Conservation (phyloP, 2,113 vertebrate genomes). For the Phaethornis superciliosus region DNA sequence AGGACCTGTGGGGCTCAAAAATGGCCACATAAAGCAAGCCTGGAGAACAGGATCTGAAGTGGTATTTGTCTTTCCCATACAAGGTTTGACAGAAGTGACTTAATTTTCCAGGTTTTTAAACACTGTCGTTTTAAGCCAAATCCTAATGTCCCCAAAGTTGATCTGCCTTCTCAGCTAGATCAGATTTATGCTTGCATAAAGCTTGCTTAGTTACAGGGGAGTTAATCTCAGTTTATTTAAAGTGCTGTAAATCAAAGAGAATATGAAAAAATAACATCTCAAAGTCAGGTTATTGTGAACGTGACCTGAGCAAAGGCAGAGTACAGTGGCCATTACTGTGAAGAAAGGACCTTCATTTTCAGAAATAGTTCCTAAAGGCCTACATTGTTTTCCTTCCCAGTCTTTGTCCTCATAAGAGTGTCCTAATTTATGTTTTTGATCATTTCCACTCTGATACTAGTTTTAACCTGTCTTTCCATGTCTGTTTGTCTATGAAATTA, state of each 20-base stretch:
- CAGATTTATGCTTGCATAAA: conserved; percentile 34
- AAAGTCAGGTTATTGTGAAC: neutral
- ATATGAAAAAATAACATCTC: neutral
- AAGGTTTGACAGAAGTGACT: neutral
- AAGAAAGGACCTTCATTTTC: neutral
- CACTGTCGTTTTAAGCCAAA: neutral
- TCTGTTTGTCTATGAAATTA: neutral
- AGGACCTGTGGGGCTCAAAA: neutral
- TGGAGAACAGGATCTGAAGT: neutral
- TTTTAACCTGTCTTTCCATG: conserved; percentile 18
- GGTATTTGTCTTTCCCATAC: neutral
- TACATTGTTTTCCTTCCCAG: neutral
- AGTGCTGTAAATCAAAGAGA: conserved; percentile 23
- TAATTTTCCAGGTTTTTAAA: neutral
- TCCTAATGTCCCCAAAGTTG: neutral
- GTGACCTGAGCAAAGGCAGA: neutral
- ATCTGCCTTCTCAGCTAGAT: neutral
- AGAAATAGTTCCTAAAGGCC: conserved; percentile 26
- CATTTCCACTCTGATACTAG: neutral
- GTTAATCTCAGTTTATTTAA: conserved; percentile 38
- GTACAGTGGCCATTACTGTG: neutral
- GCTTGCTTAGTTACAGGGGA: neutral
- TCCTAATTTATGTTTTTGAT: conserved; percentile 27
- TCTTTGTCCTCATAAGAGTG: neutral
- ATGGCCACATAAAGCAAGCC: neutral